These are phyloP conservation scores for Varecia variegata DNA, from an alignment of 2,797 vertebrate species.

Conservation along the genomic window DNA sequence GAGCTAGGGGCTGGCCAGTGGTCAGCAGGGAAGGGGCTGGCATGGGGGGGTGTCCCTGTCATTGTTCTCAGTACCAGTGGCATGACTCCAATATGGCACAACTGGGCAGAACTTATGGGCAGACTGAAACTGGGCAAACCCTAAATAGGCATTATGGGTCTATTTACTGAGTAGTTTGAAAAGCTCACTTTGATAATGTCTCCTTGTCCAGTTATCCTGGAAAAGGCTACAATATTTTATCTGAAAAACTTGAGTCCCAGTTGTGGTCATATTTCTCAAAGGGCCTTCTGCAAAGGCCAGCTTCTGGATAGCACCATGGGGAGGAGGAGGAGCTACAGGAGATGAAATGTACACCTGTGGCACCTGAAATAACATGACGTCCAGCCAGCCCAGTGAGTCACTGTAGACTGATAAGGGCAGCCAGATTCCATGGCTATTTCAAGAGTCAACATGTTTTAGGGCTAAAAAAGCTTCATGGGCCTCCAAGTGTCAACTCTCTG, in stretches of 20 bases:
- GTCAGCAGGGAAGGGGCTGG: not conserved
- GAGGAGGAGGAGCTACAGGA: not conserved
- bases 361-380: constrained; percentile 11
- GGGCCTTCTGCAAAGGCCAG: not conserved
- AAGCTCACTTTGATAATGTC: not conserved
- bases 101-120: not conserved
- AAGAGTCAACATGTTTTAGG: not conserved
- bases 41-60: not conserved
- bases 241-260: not conserved
- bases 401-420: not conserved
- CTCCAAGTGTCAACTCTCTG: not conserved
- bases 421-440: not conserved
- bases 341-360: not conserved
- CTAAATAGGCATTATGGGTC: not conserved
- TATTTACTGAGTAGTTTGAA: not conserved
- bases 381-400: not conserved
- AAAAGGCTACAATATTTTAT: not conserved
- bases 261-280: not conserved
- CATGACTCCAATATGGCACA: not conserved
- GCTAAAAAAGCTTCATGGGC: not conserved
- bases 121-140: not conserved
- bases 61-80: not conserved
- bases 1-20: not conserved
- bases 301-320: rapidly evolving
- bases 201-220: not conserved